These are phyloP conservation scores for Poecilia gillii DNA, from an alignment of 2,797 vertebrate genomes.

Conservation along the genomic window DNA sequence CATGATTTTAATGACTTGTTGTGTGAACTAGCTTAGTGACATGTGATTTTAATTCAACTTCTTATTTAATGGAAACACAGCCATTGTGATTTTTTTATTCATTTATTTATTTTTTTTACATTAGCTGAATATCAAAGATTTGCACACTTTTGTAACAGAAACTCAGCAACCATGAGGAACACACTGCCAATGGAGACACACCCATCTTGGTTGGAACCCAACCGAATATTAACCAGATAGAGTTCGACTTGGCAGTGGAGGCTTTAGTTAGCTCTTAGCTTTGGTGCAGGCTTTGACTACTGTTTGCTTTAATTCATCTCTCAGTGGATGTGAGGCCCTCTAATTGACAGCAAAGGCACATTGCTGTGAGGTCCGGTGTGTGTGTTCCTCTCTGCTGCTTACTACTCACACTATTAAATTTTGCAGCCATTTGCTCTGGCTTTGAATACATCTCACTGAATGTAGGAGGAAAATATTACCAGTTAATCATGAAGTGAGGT, in stretches of 20 bases:
- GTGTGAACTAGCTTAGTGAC: too few relatives aligned
- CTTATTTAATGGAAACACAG: too few relatives aligned
- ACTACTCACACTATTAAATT: slow-evolving; percentile 3
- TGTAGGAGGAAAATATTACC: slow-evolving; percentile 59
- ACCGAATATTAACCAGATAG: background rate
- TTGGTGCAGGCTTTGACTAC: background rate
- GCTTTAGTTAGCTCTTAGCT: background rate
- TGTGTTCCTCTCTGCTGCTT: background rate
- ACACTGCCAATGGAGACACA: background rate
- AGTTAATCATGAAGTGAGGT: slow-evolving; percentile 65
- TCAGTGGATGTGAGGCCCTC: background rate
- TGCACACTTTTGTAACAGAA: too few relatives aligned
- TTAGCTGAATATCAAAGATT: too few relatives aligned
- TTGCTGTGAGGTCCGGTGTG: background rate
- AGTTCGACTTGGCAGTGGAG: background rate
- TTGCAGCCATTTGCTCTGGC: slow-evolving; percentile 4
- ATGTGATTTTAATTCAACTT: too few relatives aligned
- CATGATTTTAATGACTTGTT: too few relatives aligned
- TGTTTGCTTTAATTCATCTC: background rate
- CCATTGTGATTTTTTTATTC: too few relatives aligned
- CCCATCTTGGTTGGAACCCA: background rate
- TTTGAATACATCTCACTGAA: slow-evolving; percentile 32
- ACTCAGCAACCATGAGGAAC: too few relatives aligned
- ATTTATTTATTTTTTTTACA: too few relatives aligned
- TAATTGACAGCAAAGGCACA: background rate